Conservation (phyloP, 2,888 invertebrate species). For the Ennomos fuscantarius region DNA sequence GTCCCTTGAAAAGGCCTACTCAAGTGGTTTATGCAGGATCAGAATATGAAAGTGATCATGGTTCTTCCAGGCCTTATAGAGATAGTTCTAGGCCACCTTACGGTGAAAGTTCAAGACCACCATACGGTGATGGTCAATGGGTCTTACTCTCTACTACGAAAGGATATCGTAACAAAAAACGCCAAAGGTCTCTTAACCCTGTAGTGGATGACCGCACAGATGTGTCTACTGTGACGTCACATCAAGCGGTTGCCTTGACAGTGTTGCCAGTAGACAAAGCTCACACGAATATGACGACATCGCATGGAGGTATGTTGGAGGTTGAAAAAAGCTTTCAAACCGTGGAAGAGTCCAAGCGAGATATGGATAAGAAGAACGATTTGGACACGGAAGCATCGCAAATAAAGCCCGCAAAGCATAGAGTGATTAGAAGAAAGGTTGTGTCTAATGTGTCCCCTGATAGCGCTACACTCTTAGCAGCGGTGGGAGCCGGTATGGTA, state of each 20-base stretch:
- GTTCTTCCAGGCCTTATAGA: slow-evolving; percentile 80
- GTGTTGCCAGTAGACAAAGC: slow-evolving; percentile 90
- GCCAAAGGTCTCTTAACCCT: slow-evolving; percentile 70
- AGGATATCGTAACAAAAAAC: slow-evolving; percentile 87
- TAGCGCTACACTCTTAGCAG: slow-evolving; percentile 88
- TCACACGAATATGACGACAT: slow-evolving; percentile 86
- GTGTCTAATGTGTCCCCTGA: slow-evolving; percentile 73
- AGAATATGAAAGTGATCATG: slow-evolving; percentile 61
- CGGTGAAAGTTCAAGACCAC: slow-evolving; percentile 75
- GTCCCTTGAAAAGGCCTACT: slow-evolving; percentile 73
- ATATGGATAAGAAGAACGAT: slow-evolving; percentile 71
- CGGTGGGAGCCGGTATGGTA: slow-evolving; percentile 91
- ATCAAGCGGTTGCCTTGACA: slow-evolving; percentile 87
- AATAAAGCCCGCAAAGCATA: slow-evolving; percentile 61
- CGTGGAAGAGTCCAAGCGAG: slow-evolving; percentile 86
- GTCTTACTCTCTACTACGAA: slow-evolving; percentile 91
- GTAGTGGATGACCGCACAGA: slow-evolving; percentile 56
- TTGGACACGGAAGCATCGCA: slow-evolving; percentile 61
- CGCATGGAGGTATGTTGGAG: slow-evolving; percentile 90
- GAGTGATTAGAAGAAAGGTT: slow-evolving; percentile 64
- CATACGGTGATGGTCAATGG: slow-evolving; percentile 91
- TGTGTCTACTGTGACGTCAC: slow-evolving; percentile 70
- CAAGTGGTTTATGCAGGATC: slow-evolving; percentile 80
- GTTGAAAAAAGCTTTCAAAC: slow-evolving; percentile 90
- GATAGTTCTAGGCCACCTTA: slow-evolving; percentile 17